A percentile compares a stretch with the other conserved stretches of the same genome.
Evolutionary conservation across 2,113 vertebrate genomes (phyloP).

Genomic region (Cynoglossus semilaevis): DNA sequence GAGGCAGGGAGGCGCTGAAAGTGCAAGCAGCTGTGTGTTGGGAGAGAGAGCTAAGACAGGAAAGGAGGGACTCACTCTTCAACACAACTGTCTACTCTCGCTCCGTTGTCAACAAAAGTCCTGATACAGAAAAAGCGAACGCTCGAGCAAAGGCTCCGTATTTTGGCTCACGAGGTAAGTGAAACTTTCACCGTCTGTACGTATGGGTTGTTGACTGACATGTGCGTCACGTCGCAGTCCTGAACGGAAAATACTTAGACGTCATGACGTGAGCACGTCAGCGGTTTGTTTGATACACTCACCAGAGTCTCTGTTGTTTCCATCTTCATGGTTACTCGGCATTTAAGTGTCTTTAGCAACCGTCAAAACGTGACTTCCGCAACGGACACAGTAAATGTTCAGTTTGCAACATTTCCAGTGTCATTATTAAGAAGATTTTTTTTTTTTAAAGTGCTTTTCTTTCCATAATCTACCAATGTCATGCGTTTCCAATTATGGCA

Average conservation of each 20-base stretch:
- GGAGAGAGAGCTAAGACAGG: slow-evolving; percentile 19
- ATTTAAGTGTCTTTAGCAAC: not conserved
- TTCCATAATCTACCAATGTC: no score
- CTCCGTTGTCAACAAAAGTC: slow-evolving; percentile 39
- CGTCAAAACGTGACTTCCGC: no score
- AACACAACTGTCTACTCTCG: slow-evolving; percentile 25
- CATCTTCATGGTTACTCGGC: not conserved
- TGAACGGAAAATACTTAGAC: slow-evolving; percentile 35
- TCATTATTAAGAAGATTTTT: no score
- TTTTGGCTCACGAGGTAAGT: slow-evolving; percentile 44
- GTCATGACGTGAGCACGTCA: slow-evolving; percentile 52
- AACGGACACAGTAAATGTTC: no score
- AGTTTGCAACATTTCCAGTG: no score
- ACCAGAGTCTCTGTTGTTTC: not conserved
- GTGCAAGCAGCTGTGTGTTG: slow-evolving; percentile 32
- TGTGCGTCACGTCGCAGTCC: slow-evolving; percentile 20
- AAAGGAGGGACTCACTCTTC: slow-evolving; percentile 38
- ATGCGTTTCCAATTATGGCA: no score
- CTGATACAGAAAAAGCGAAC: slow-evolving; percentile 30
- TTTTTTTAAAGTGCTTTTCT: no score
- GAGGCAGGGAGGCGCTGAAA: slow-evolving; percentile 49
- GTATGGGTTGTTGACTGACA: not conserved
- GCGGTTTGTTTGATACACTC: slow-evolving; percentile 5
- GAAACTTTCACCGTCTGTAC: not conserved
- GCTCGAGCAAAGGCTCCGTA: not conserved